Evolutionary conservation across 2,113 vertebrate genomes (phyloP).

Genomic region (Deroptyus accipitrinus): DNA sequence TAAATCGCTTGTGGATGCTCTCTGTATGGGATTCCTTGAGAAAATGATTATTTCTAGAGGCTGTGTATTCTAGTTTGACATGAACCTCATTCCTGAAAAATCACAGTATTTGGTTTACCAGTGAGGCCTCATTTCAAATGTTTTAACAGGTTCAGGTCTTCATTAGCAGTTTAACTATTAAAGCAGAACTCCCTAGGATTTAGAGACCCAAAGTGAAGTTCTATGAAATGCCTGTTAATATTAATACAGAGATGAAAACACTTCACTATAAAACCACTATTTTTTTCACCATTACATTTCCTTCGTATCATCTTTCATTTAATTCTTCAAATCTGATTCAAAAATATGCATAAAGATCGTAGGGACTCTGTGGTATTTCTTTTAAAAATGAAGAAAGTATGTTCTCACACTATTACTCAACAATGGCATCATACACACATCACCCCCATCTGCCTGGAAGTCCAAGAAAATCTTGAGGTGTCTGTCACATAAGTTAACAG

Average conservation of each 20-base stretch:
- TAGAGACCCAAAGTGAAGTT: neutral
- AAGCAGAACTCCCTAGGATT: neutral
- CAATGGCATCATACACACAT: neutral
- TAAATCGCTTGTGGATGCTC: neutral
- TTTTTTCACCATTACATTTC: neutral
- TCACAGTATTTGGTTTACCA: neutral
- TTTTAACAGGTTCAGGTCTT: neutral
- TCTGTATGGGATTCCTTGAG: neutral
- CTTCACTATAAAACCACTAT: neutral
- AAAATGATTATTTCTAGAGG: neutral
- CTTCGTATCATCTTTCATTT: neutral
- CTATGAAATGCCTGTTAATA: neutral
- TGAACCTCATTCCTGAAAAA: neutral
- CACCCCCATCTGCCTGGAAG: neutral
- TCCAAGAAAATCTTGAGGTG: neutral
- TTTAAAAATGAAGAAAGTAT: neutral
- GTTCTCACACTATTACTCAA: neutral
- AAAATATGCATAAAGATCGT: neutral
- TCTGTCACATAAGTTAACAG: neutral
- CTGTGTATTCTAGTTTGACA: neutral
- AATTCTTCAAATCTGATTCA: neutral
- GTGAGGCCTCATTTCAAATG: neutral
- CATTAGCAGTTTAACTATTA: neutral
- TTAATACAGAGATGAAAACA: neutral
- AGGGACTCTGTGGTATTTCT: neutral